phyloP scores from a whole-genome alignment of 2,797 vertebrate genomes.

The Gymnothorax reevesii region DNA sequence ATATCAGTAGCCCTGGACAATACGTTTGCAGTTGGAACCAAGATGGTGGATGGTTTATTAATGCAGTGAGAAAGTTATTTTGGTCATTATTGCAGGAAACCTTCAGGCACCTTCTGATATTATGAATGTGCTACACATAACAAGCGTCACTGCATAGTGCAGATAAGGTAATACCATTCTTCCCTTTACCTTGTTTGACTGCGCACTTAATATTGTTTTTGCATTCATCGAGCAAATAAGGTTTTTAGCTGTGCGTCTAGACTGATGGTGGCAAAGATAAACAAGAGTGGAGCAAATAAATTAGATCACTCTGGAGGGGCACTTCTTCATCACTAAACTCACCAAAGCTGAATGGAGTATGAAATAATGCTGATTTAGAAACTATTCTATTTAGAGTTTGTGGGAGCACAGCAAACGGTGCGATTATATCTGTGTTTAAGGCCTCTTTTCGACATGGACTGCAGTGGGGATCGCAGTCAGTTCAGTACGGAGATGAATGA shows the following conservation, averaged over 20 bases:
- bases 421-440: not conserved
- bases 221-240: not conserved
- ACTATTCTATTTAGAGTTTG: not conserved
- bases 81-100: conserved; percentile 16
- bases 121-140: not conserved
- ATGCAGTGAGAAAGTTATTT: conserved; percentile 1
- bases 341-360: conserved; percentile 9
- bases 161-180: not conserved
- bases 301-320: not conserved
- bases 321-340: conserved; percentile 2
- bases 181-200: conserved; percentile 20
- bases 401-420: not conserved
- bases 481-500: not conserved
- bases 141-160: not conserved
- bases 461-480: not conserved
- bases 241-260: conserved; percentile 22
- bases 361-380: conserved; percentile 20
- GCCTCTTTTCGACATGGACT: conserved; percentile 34
- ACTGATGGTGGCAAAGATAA: conserved; percentile 24
- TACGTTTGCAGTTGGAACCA: not conserved
- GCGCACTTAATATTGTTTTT: conserved; percentile 19
- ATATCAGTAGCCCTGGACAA: not conserved
- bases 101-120: conserved; percentile 25
- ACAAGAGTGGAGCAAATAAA: conserved; percentile 26
- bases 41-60: not conserved